Evolutionary conservation across 2,797 vertebrate species (phyloP).

Genomic region (Cottoperca gobio): DNA sequence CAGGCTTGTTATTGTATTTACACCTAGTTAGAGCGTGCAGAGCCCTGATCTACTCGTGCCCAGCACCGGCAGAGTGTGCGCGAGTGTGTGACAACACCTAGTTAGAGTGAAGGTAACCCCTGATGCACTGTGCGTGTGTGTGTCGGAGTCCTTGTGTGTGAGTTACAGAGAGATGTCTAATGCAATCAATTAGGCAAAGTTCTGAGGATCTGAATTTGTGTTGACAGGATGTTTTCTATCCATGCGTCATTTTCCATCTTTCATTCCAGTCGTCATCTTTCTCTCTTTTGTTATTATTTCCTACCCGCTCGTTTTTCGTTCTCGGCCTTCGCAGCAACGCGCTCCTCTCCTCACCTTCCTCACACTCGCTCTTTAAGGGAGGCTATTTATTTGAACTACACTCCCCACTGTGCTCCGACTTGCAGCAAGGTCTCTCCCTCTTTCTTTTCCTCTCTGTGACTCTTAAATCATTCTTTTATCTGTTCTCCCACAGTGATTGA

Average conservation of each 20-base stretch:
- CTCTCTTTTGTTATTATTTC: conserved; percentile 10
- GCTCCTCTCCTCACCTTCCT: conserved; percentile 43
- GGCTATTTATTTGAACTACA: conserved; percentile 99
- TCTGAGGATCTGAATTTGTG: neutral
- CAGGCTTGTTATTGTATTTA: conserved; percentile 99
- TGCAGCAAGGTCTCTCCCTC: conserved; percentile 93
- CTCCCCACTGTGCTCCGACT: conserved; percentile 94
- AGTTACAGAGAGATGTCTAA: conserved; percentile 11
- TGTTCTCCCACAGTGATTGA: conserved; percentile 90
- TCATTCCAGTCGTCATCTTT: conserved; percentile 18
- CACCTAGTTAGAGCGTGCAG: conserved; percentile 99
- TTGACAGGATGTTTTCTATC: conserved; percentile 16
- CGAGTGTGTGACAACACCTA: conserved; percentile 82
- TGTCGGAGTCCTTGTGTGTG: conserved; percentile 6
- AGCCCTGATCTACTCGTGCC: conserved; percentile 96
- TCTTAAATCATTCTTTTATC: conserved; percentile 99
- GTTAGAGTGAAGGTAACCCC: conserved; percentile 79
- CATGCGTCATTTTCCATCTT: conserved; percentile 7
- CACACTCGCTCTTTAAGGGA: conserved; percentile 83
- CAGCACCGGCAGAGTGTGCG: conserved; percentile 69
- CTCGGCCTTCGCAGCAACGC: conserved; percentile 42
- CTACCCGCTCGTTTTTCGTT: conserved; percentile 14
- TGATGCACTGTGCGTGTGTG: conserved; percentile 66
- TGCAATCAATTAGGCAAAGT: conserved; percentile 28
- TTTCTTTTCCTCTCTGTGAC: conserved; percentile 94